A percentile compares a stretch with the other conserved stretches of the same genome.
Evolutionary conservation across 2,888 invertebrate genomes (phyloP).

Genomic region (Eutolmus rufibarbis): DNA sequence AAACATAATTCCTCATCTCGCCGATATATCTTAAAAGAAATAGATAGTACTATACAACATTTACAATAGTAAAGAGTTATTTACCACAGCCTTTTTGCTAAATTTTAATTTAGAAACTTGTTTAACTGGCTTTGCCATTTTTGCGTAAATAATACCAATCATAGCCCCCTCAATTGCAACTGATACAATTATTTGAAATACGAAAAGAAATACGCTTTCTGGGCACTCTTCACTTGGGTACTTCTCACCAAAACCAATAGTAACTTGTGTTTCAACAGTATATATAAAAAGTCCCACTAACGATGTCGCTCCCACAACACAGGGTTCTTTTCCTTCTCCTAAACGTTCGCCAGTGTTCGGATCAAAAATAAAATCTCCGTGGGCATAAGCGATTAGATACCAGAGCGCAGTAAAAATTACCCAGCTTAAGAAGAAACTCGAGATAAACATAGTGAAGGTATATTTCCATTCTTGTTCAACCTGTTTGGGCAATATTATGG

Average conservation of each 20-base stretch:
- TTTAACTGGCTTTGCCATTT: slow-evolving; percentile 79
- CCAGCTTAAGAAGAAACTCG: slow-evolving; percentile 86
- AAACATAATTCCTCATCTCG: slow-evolving; percentile 81
- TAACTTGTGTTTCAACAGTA: slow-evolving; percentile 85
- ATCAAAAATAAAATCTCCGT: slow-evolving; percentile 78
- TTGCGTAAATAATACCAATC: slow-evolving; percentile 76
- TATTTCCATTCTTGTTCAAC: slow-evolving; percentile 85
- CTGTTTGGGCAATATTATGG: slow-evolving; percentile 64
- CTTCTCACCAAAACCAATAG: slow-evolving; percentile 84
- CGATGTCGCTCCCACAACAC: slow-evolving; percentile 68
- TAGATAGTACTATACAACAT: not conserved
- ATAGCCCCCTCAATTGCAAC: slow-evolving; percentile 67
- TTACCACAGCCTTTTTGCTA: slow-evolving; percentile 75
- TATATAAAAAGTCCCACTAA: slow-evolving; percentile 78
- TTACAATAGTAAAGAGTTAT: slow-evolving; percentile 51
- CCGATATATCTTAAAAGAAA: slow-evolving; percentile 70
- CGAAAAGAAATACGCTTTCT: slow-evolving; percentile 82
- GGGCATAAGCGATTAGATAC: slow-evolving; percentile 77
- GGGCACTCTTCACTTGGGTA: slow-evolving; percentile 85
- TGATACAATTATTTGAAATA: slow-evolving; percentile 79
- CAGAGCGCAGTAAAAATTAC: slow-evolving; percentile 79
- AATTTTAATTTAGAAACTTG: slow-evolving; percentile 81
- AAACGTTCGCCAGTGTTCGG: slow-evolving; percentile 60
- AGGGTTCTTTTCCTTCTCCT: slow-evolving; percentile 64
- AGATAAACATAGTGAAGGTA: slow-evolving; percentile 84